Conservation (phyloP, 2,888 invertebrate species). For the Tanypteryx hageni region DNA sequence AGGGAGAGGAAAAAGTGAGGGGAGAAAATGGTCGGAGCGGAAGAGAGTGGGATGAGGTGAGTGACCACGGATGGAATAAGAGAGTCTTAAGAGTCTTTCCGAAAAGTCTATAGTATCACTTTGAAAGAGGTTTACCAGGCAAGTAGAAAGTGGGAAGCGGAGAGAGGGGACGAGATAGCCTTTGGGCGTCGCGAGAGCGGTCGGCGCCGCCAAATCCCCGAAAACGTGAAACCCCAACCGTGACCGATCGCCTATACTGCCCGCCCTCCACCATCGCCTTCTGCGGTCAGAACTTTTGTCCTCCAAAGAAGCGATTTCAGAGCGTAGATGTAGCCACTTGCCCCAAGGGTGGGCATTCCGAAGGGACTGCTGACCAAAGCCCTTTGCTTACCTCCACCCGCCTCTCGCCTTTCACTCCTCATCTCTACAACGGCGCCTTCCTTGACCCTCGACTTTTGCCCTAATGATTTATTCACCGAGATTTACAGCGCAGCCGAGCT, state of each 20-base stretch:
- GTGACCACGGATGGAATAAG: too few relatives aligned
- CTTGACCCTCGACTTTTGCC: not conserved
- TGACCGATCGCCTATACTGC: not conserved
- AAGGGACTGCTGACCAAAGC: not conserved
- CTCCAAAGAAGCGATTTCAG: not conserved
- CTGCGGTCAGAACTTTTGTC: slow-evolving; percentile 1
- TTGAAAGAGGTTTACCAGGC: too few relatives aligned
- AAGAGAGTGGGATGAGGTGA: too few relatives aligned
- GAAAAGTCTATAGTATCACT: too few relatives aligned
- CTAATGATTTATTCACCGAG: slow-evolving; percentile 60
- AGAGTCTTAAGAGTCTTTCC: too few relatives aligned
- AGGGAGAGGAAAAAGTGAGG: too few relatives aligned
- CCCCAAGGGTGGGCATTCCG: not conserved
- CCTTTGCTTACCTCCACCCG: not conserved
- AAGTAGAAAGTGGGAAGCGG: too few relatives aligned
- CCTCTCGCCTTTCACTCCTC: not conserved
- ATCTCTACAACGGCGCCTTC: too few relatives aligned
- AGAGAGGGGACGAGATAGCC: not conserved
- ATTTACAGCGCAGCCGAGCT: not conserved
- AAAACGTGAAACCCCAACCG: not conserved
- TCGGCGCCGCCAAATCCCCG: not conserved
- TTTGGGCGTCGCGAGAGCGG: not conserved
- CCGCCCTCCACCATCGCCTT: not conserved
- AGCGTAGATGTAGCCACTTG: not conserved
- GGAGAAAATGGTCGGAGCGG: too few relatives aligned